Conservation (phyloP, 1,140 invertebrate genomes). For the Apis mellifera region DNA sequence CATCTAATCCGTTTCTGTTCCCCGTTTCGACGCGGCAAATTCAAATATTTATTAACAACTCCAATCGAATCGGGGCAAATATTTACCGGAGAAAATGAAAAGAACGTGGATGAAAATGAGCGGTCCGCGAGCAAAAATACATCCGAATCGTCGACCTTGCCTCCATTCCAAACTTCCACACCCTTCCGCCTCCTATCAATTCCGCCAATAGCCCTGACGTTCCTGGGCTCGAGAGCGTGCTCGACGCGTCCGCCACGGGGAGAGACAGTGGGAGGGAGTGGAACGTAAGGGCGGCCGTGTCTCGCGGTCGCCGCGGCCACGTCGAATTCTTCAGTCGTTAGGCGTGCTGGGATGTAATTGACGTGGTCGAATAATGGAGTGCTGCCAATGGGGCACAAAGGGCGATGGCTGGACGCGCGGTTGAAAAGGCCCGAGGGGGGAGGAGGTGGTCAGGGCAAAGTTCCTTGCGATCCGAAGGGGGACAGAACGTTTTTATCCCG, state of each 20-base stretch:
- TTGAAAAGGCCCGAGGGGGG: constrained; percentile 37
- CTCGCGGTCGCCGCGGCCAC: constrained; percentile 32
- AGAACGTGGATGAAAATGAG: constrained; percentile 18
- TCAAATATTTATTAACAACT: constrained; percentile 49
- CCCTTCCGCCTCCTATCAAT: constrained; percentile 56
- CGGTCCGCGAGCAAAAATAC: background rate
- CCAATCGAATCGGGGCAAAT: constrained; percentile 24
- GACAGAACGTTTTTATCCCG: constrained; percentile 64
- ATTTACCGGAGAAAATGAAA: constrained; percentile 29
- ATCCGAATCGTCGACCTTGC: background rate
- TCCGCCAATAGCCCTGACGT: constrained; percentile 13
- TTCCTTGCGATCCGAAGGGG: constrained; percentile 62
- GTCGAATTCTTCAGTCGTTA: constrained; percentile 66
- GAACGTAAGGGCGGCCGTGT: constrained; percentile 48
- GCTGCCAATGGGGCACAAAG: constrained; percentile 60
- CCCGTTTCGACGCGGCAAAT: background rate
- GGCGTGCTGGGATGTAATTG: constrained; percentile 58
- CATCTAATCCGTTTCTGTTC: background rate
- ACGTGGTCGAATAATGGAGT: constrained; percentile 65
- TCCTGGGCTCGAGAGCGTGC: constrained; percentile 31
- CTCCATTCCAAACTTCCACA: background rate
- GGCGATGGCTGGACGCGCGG: constrained; percentile 26
- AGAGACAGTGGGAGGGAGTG: background rate
- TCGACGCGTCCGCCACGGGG: constrained; percentile 34
- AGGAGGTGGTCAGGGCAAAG: constrained; percentile 49